A percentile compares a stretch with the other conserved stretches of the same genome.
Conservation (phyloP, 2,797 vertebrate species). For the Micromesistius poutassou region DNA sequence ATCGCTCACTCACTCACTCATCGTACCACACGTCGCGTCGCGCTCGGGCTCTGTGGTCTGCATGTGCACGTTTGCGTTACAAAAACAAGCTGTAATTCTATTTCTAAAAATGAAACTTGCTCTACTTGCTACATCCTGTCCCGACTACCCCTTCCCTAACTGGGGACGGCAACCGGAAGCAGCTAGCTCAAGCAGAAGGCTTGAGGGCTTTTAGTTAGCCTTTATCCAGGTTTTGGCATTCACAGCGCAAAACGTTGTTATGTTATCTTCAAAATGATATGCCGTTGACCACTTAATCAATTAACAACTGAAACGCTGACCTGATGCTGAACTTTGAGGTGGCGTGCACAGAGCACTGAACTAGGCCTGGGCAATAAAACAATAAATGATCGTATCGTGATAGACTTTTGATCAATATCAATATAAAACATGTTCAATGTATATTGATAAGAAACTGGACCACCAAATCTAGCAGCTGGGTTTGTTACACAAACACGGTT, state of each 20-base stretch:
- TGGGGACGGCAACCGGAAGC: background rate
- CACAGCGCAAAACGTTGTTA: background rate
- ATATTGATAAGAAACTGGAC: too few relatives aligned
- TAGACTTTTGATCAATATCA: too few relatives aligned
- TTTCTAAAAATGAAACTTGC: background rate
- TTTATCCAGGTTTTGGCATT: background rate
- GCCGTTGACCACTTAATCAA: background rate
- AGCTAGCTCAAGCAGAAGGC: background rate
- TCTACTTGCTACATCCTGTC: background rate
- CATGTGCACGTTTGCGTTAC: background rate
- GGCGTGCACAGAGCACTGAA: too few relatives aligned
- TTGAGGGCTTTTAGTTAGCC: background rate
- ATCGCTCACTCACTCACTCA: background rate
- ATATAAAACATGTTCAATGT: too few relatives aligned
- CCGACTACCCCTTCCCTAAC: background rate
- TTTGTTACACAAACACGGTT: too few relatives aligned
- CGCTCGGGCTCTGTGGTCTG: background rate
- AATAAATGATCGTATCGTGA: too few relatives aligned
- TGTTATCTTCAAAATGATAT: background rate
- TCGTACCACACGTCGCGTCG: too few relatives aligned
- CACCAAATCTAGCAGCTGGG: too few relatives aligned
- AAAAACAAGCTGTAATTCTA: background rate
- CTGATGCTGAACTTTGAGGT: too few relatives aligned
- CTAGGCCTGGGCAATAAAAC: too few relatives aligned
- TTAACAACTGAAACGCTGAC: background rate